These are phyloP conservation scores for Oophaga sylvatica DNA, from an alignment of 2,797 vertebrate species.

Conservation along the genomic window DNA sequence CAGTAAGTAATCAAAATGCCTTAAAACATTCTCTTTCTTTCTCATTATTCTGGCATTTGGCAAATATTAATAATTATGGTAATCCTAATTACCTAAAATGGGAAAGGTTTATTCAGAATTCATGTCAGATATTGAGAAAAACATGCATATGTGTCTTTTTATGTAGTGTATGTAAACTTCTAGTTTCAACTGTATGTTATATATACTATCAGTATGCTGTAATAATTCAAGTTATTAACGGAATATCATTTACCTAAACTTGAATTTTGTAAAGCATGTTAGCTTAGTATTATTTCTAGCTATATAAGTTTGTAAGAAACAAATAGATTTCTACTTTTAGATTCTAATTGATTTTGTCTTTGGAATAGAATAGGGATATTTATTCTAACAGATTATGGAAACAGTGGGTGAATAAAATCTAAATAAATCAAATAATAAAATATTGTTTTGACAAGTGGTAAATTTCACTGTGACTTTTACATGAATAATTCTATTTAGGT, in stretches of 20 bases:
- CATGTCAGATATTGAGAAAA: no score
- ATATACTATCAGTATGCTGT: no score
- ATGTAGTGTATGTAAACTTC: no score
- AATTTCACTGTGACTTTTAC: neutral
- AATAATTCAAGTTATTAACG: no score
- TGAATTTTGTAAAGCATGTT: neutral
- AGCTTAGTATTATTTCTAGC: neutral
- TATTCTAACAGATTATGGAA: slow-evolving; percentile 9
- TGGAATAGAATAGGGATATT: neutral
- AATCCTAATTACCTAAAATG: no score
- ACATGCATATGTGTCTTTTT: no score
- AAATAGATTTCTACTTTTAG: slow-evolving; percentile 12
- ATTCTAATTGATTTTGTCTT: slow-evolving; percentile 2
- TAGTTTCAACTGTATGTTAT: no score
- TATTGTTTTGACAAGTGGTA: neutral
- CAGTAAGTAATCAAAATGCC: no score
- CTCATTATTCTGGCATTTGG: no score
- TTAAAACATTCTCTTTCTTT: no score
- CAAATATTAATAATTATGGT: no score
- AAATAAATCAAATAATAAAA: neutral
- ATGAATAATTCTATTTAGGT: neutral
- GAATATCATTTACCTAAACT: neutral
- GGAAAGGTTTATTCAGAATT: no score
- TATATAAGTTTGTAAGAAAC: neutral
- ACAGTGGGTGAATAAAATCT: neutral